These are phyloP conservation scores for Metallyticus violacea DNA, from an alignment of 2,888 invertebrate species.

Conservation along the genomic window DNA sequence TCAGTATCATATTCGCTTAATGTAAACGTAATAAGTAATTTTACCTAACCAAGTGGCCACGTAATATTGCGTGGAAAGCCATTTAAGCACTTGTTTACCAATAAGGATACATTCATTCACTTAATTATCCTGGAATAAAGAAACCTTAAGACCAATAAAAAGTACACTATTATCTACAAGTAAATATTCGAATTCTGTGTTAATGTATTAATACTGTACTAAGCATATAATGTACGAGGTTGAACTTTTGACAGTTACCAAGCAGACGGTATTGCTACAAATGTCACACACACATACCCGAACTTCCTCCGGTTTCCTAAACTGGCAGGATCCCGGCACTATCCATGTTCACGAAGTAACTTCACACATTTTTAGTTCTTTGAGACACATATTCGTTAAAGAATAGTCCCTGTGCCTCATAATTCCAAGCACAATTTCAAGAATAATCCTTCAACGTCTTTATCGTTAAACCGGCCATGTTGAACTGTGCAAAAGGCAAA, in stretches of 20 bases:
- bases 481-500: conserved; percentile 20
- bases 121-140: too few species aligned
- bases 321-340: conserved; percentile 27
- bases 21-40: too few species aligned
- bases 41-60: too few species aligned
- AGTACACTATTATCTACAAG: too few species aligned
- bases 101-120: too few species aligned
- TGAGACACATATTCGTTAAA: conserved; percentile 10
- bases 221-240: too few species aligned
- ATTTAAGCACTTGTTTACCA: too few species aligned
- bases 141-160: too few species aligned
- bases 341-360: conserved; percentile 24
- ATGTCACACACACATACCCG: not conserved
- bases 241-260: not conserved
- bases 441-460: conserved; percentile 24
- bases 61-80: too few species aligned
- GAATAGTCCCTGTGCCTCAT: not conserved
- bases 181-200: too few species aligned
- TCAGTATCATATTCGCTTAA: too few species aligned
- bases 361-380: not conserved
- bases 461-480: conserved; percentile 24
- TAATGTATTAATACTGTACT: too few species aligned
- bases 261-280: not conserved
- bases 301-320: conserved; percentile 25
- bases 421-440: conserved; percentile 15